These are phyloP conservation scores for Benthosema pterotum DNA, from an alignment of 2,797 vertebrate species.

Conservation along the genomic window DNA sequence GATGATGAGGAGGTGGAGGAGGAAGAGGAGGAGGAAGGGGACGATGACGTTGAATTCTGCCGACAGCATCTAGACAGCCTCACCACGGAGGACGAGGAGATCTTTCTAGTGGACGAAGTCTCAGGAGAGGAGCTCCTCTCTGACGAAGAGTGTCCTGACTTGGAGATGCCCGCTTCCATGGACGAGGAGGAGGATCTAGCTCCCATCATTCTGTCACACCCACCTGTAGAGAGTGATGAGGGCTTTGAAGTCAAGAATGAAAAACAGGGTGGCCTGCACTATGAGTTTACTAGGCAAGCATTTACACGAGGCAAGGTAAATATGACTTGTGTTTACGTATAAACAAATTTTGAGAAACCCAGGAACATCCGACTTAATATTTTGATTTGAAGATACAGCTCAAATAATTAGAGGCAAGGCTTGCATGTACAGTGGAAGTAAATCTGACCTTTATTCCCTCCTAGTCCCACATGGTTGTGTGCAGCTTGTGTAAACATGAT, in stretches of 20 bases:
- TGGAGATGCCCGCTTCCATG: constrained; percentile 64
- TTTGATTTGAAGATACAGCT: neutral
- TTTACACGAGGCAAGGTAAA: constrained; percentile 93
- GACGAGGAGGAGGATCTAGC: constrained; percentile 58
- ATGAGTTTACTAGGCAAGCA: constrained; percentile 85
- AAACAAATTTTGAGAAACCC: neutral
- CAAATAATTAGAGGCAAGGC: neutral
- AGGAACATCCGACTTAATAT: neutral
- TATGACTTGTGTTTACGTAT: neutral
- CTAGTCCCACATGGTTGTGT: constrained; percentile 89
- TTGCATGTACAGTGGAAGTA: neutral
- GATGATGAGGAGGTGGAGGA: constrained; percentile 69
- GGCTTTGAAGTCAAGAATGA: constrained; percentile 33
- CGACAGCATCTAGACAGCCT: constrained; percentile 65
- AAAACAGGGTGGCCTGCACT: constrained; percentile 63
- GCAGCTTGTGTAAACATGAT: constrained; percentile 92
- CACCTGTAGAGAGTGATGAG: constrained; percentile 30
- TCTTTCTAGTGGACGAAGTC: constrained; percentile 76
- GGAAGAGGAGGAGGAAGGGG: constrained; percentile 62
- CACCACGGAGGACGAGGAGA: constrained; percentile 80
- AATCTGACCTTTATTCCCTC: constrained; percentile 34
- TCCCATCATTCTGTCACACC: constrained; percentile 17
- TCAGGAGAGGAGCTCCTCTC: constrained; percentile 85
- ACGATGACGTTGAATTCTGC: constrained; percentile 57
- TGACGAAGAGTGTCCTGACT: constrained; percentile 80